These are phyloP conservation scores for Papilio glaucus DNA, from an alignment of 1,140 invertebrate genomes.

Conservation along the genomic window DNA sequence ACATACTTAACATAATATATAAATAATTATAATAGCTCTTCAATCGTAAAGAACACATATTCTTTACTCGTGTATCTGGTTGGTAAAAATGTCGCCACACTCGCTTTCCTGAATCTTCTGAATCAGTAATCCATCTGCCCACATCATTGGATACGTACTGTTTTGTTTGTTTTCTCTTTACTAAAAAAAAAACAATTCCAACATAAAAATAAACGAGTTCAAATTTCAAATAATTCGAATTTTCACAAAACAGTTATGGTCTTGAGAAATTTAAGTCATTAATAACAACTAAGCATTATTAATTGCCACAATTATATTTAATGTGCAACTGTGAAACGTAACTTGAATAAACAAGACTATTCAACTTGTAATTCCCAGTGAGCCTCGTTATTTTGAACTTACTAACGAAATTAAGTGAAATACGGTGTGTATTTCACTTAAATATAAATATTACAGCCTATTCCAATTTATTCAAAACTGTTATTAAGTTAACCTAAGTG, in stretches of 20 bases:
- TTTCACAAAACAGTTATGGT: conserved; percentile 14
- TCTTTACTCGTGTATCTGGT: too few relatives aligned
- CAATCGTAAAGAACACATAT: too few relatives aligned
- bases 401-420: conserved; percentile 2
- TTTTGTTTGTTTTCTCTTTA: not conserved
- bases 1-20: too few relatives aligned
- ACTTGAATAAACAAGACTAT: conserved; percentile 23
- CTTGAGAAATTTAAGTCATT: conserved; percentile 17
- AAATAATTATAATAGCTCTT: too few relatives aligned
- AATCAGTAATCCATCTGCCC: too few relatives aligned
- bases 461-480: not conserved
- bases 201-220: not conserved
- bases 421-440: too few relatives aligned
- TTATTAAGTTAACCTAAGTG: not conserved
- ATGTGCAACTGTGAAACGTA: conserved; percentile 9
- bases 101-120: too few relatives aligned
- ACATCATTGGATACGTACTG: too few relatives aligned
- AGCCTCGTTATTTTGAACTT: not conserved
- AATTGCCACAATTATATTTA: conserved; percentile 32
- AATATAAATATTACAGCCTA: not conserved
- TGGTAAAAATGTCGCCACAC: too few relatives aligned
- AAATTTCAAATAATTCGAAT: not conserved
- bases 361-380: conserved; percentile 26
- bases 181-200: not conserved
- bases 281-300: conserved; percentile 33